These are phyloP conservation scores for Anguilla rostrata DNA, from an alignment of 2,113 vertebrate genomes.

Conservation along the genomic window DNA sequence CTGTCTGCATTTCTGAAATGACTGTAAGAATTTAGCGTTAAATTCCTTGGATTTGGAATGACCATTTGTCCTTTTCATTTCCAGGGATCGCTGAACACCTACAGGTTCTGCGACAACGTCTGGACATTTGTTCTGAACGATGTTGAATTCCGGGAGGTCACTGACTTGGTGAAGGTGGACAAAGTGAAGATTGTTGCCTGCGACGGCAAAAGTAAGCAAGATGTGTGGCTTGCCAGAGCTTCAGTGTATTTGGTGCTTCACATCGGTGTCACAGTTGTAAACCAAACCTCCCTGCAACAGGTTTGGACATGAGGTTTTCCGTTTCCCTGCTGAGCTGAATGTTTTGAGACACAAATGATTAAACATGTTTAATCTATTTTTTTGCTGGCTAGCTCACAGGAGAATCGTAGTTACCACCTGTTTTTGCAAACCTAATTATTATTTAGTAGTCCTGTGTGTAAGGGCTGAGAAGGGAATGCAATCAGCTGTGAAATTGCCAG, in stretches of 20 bases:
- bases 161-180: conserved; percentile 96
- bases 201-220: conserved; percentile 91
- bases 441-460: neutral
- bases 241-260: conserved; percentile 7
- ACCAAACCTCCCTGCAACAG: neutral
- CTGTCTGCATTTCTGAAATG: neutral
- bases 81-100: conserved; percentile 95
- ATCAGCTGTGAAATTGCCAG: neutral
- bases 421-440: neutral
- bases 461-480: neutral
- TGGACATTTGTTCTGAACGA: conserved; percentile 99
- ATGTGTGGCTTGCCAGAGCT: conserved; percentile 21
- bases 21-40: neutral
- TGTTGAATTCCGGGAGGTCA: conserved; percentile 97
- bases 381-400: neutral
- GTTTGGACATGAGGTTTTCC: neutral
- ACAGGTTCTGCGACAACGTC: conserved; percentile 98
- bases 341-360: neutral
- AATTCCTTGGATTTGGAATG: neutral
- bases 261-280: neutral
- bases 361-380: neutral
- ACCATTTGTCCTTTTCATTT: conserved; percentile 20
- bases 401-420: neutral
- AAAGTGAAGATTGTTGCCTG: conserved; percentile 99
- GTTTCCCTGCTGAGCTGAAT: neutral